Evolutionary conservation across 2,113 vertebrate species (phyloP).

Genomic region (Caranx ignobilis): DNA sequence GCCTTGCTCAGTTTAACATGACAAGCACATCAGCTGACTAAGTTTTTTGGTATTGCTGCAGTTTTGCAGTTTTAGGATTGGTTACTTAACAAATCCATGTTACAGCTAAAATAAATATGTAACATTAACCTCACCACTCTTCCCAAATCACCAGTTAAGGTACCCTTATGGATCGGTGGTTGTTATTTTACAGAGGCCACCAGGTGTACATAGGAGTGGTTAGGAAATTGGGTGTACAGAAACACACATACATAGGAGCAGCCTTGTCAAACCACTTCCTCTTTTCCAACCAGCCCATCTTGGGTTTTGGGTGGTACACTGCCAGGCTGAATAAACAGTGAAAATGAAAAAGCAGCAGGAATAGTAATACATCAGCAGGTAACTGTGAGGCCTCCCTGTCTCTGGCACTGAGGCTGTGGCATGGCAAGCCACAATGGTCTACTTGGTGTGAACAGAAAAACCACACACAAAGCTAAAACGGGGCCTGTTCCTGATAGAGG

Average conservation of each 20-base stretch:
- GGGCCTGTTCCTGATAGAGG: conserved; percentile 25
- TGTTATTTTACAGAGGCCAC: conserved; percentile 55
- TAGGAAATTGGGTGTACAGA: conserved; percentile 25
- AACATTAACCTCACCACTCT: conserved; percentile 23
- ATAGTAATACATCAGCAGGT: conserved; percentile 67
- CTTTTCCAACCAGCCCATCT: conserved; percentile 54
- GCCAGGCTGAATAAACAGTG: conserved; percentile 72
- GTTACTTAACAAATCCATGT: not conserved
- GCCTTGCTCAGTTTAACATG: not conserved
- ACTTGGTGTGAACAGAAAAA: conserved; percentile 30
- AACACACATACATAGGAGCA: conserved; percentile 35
- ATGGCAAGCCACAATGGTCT: conserved; percentile 21
- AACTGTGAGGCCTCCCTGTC: conserved; percentile 31
- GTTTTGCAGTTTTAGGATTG: not conserved
- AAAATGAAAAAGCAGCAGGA: conserved; percentile 49
- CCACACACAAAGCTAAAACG: conserved; percentile 35
- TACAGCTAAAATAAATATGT: conserved; percentile 7
- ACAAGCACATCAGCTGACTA: not conserved
- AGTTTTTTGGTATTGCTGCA: not conserved
- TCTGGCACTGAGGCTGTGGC: conserved; percentile 36
- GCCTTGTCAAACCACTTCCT: conserved; percentile 67
- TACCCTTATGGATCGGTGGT: conserved; percentile 38
- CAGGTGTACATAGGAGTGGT: conserved; percentile 49
- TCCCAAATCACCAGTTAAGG: conserved; percentile 25
- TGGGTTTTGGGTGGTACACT: conserved; percentile 69